phyloP scores from a whole-genome alignment of 1,140 invertebrate species.

The Hycleus phaleratus region DNA sequence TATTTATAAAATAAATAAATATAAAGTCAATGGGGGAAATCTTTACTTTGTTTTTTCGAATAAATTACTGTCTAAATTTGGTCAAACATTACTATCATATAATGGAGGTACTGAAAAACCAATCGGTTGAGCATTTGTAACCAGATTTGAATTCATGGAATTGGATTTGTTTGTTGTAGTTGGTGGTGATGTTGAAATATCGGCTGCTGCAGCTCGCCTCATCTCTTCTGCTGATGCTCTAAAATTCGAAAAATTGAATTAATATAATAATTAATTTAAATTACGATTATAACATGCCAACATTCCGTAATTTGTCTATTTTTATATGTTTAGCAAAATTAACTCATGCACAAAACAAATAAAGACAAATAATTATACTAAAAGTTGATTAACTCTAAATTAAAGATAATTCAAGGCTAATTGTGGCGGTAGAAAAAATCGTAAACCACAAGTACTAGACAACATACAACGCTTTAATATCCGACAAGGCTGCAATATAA shows the following conservation, averaged over 20 bases:
- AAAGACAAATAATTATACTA: no score
- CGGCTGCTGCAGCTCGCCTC: conserved; percentile 54
- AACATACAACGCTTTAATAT: not conserved
- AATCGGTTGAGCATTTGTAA: conserved; percentile 69
- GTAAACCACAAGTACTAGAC: no score
- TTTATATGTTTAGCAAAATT: not conserved
- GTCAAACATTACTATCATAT: conserved; percentile 52
- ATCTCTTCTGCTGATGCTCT: conserved; percentile 70
- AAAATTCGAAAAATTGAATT: conserved; percentile 23
- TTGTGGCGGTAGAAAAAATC: no score
- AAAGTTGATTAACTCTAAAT: no score
- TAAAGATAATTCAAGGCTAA: no score
- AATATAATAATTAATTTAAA: not conserved
- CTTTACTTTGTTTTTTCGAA: no score
- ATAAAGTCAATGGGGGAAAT: no score
- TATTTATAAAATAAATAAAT: no score
- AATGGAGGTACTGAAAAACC: conserved; percentile 58
- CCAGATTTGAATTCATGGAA: conserved; percentile 56
- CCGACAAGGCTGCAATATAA: not conserved
- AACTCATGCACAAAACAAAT: no score
- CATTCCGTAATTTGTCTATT: not conserved
- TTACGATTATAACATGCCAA: not conserved
- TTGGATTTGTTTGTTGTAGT: conserved; percentile 26
- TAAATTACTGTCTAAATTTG: conserved; percentile 1
- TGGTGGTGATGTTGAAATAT: conserved; percentile 29